Evolutionary conservation across 2,113 vertebrate species (phyloP).

Genomic region (Xenopus laevis): DNA sequence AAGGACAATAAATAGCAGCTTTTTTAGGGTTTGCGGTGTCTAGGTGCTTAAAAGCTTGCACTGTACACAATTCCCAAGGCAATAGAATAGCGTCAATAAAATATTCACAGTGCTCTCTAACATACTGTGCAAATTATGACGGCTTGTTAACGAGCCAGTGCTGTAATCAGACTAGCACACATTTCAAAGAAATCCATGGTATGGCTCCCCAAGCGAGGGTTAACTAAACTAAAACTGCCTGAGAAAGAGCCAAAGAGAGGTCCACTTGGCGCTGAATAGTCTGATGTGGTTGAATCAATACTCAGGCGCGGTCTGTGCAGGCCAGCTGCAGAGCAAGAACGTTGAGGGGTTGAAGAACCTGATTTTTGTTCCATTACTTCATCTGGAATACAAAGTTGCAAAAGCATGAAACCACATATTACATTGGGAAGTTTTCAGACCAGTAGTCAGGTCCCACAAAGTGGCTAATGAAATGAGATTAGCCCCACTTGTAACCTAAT

Average conservation of each 20-base stretch:
- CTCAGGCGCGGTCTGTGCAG: slow-evolving; percentile 86
- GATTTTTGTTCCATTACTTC: slow-evolving; percentile 88
- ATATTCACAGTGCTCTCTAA: slow-evolving; percentile 27
- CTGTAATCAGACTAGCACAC: slow-evolving; percentile 95
- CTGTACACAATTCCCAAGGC: slow-evolving; percentile 15
- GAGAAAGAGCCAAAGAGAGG: slow-evolving; percentile 81
- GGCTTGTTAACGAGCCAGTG: slow-evolving; percentile 80
- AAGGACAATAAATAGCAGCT: slow-evolving; percentile 18
- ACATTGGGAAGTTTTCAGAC: not conserved
- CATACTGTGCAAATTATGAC: slow-evolving; percentile 42
- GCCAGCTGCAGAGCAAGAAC: slow-evolving; percentile 82
- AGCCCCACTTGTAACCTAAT: not conserved
- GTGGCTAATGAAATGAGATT: fast-evolving
- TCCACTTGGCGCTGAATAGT: slow-evolving; percentile 73
- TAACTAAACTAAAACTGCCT: slow-evolving; percentile 66
- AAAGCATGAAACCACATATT: not conserved
- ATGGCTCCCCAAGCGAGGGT: slow-evolving; percentile 85
- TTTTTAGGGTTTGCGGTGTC: slow-evolving; percentile 23
- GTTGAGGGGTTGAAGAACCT: slow-evolving; percentile 88
- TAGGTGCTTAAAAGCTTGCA: slow-evolving; percentile 31
- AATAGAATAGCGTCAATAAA: not conserved
- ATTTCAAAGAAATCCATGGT: slow-evolving; percentile 99
- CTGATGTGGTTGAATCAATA: slow-evolving; percentile 70
- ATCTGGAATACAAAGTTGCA: slow-evolving; percentile 61
- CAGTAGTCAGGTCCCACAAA: not conserved